Conservation (phyloP, 37 sponge, comb jelly and placozoan species). For the Spongia lamella region DNA sequence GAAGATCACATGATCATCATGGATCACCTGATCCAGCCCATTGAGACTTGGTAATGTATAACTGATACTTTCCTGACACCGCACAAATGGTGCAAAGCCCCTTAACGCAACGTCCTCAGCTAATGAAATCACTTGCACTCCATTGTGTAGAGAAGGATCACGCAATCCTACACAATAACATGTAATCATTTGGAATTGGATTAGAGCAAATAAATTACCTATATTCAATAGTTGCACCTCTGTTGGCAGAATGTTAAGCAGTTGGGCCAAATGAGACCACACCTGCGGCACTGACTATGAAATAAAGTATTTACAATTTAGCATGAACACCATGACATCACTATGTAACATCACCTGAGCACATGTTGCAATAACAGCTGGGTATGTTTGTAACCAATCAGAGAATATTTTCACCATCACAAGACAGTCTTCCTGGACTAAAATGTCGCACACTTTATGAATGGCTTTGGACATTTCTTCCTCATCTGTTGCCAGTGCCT, state of each 20-base stretch:
- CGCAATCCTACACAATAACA: too few species aligned
- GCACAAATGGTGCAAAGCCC: slow-evolving; percentile 68
- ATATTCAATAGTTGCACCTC: slow-evolving; percentile 13
- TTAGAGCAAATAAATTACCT: background rate
- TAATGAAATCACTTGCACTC: slow-evolving; percentile 33
- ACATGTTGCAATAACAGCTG: slow-evolving; percentile 76
- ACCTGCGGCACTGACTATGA: background rate
- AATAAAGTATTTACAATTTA: background rate
- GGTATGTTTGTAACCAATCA: slow-evolving; percentile 76
- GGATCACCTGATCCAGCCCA: too few species aligned
- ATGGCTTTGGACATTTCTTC: slow-evolving; percentile 1
- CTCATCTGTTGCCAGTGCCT: background rate
- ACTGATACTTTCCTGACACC: slow-evolving; percentile 28
- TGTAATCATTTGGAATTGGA: too few species aligned
- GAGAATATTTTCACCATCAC: slow-evolving; percentile 49
- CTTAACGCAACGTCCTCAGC: slow-evolving; percentile 59
- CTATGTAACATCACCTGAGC: slow-evolving; percentile 45
- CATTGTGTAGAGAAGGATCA: background rate
- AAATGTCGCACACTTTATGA: slow-evolving; percentile 30
- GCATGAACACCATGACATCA: background rate
- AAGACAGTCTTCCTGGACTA: slow-evolving; percentile 46
- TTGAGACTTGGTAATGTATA: background rate
- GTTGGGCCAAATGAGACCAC: slow-evolving; percentile 82
- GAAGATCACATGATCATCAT: too few species aligned
- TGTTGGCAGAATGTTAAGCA: slow-evolving; percentile 82